Evolutionary conservation across 2,113 vertebrate genomes (phyloP).

Genomic region (Pelusios castaneus): DNA sequence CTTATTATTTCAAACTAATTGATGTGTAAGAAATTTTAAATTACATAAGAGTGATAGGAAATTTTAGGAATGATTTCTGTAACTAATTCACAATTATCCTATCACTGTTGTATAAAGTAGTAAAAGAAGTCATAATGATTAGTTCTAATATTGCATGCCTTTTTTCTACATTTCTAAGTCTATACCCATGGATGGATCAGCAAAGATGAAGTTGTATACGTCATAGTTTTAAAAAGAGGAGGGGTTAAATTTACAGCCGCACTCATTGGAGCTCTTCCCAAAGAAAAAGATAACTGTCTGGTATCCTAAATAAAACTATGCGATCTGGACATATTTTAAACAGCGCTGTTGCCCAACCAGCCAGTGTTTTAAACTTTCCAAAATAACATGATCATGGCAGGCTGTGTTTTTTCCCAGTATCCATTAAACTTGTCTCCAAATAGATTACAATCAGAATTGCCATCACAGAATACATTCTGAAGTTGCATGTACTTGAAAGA

Average conservation of each 20-base stretch:
- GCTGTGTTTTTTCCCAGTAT: slow-evolving; percentile 40
- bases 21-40: slow-evolving; percentile 82
- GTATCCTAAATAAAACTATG: background rate
- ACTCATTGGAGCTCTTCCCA: background rate
- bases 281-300: background rate
- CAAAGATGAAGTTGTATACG: background rate
- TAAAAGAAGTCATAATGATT: background rate
- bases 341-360: background rate
- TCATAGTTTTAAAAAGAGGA: background rate
- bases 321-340: background rate
- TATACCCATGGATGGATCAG: background rate
- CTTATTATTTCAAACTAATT: slow-evolving; percentile 85
- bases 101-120: slow-evolving; percentile 36
- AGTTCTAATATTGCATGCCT: background rate
- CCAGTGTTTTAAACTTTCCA: background rate
- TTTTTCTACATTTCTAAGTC: background rate
- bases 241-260: background rate
- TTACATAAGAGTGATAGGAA: slow-evolving; percentile 69
- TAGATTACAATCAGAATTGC: slow-evolving; percentile 42
- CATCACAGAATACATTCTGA: slow-evolving; percentile 21
- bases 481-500: slow-evolving; percentile 40
- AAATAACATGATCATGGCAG: slow-evolving; percentile 4
- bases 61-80: slow-evolving; percentile 69
- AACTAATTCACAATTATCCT: slow-evolving; percentile 63
- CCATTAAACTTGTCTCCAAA: slow-evolving; percentile 43